A percentile compares a stretch with the other conserved stretches of the same genome.
These are phyloP conservation scores for Corapipo altera DNA, from an alignment of 2,113 vertebrate species.

Conservation along the genomic window DNA sequence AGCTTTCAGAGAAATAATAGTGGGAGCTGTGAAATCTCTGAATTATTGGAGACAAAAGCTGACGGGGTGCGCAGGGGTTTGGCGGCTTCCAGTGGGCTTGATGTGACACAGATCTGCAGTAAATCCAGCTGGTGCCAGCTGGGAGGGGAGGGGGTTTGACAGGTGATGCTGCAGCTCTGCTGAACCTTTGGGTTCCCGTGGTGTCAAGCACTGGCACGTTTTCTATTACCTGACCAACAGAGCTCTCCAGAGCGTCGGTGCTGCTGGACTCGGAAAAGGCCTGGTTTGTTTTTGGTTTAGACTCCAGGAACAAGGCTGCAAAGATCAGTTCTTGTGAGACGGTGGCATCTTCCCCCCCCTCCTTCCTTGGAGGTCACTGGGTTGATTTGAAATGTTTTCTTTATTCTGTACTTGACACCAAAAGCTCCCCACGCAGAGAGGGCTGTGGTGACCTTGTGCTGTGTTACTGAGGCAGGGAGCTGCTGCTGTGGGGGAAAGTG, in stretches of 20 bases:
- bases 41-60: not conserved
- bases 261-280: not conserved
- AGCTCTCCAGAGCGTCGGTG: accelerated
- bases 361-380: not conserved
- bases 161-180: not conserved
- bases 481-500: not conserved
- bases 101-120: not conserved
- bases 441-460: not conserved
- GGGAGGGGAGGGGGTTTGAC: not conserved
- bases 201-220: not conserved
- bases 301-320: not conserved
- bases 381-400: not conserved
- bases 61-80: not conserved
- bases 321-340: not conserved
- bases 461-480: not conserved
- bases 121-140: not conserved
- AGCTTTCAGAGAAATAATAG: constrained; percentile 6
- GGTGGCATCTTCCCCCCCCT: not conserved
- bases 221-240: accelerated
- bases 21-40: not conserved
- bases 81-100: not conserved
- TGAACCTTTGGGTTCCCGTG: not conserved
- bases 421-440: not conserved
- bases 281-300: not conserved
- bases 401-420: not conserved